phyloP scores from a whole-genome alignment of 1,140 invertebrate genomes.

The Bilobella aurantiaca region DNA sequence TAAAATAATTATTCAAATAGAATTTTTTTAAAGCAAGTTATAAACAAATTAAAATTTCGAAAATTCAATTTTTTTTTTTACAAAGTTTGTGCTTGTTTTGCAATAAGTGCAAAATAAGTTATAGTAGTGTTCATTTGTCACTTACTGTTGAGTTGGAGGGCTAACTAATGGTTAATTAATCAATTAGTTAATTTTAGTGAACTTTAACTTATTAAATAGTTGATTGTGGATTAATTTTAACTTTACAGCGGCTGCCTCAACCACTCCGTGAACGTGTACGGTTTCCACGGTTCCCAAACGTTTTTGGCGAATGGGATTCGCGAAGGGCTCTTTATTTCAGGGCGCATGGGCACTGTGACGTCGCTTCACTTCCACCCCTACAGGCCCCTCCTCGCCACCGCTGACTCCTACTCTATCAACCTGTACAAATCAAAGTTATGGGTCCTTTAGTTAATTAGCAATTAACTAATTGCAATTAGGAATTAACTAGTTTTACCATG shows the following conservation, averaged over 20 bases:
- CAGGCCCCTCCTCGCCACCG: slow-evolving; percentile 26
- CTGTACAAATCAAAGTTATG: slow-evolving; percentile 25
- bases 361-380: slow-evolving; percentile 31
- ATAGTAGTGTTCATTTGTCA: too few relatives aligned
- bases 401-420: slow-evolving; percentile 30
- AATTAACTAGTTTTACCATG: too few relatives aligned
- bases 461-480: too few relatives aligned
- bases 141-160: too few relatives aligned
- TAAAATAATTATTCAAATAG: too few relatives aligned
- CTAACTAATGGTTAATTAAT: too few relatives aligned
- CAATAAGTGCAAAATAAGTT: too few relatives aligned
- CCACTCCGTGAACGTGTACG: slow-evolving; percentile 61
- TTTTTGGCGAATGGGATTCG: slow-evolving; percentile 27
- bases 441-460: background rate
- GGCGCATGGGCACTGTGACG: slow-evolving; percentile 30
- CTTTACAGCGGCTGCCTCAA: slow-evolving; percentile 61
- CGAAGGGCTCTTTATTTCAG: slow-evolving; percentile 30
- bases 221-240: slow-evolving; percentile 37
- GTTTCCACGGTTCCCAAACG: slow-evolving; percentile 26
- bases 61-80: slow-evolving; percentile 14
- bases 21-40: too few relatives aligned
- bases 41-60: too few relatives aligned
- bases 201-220: too few relatives aligned
- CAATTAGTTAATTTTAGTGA: too few relatives aligned
- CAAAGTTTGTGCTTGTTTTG: too few relatives aligned